Conservation (phyloP, 2,888 invertebrate genomes). For the Xestia rhomboidea region DNA sequence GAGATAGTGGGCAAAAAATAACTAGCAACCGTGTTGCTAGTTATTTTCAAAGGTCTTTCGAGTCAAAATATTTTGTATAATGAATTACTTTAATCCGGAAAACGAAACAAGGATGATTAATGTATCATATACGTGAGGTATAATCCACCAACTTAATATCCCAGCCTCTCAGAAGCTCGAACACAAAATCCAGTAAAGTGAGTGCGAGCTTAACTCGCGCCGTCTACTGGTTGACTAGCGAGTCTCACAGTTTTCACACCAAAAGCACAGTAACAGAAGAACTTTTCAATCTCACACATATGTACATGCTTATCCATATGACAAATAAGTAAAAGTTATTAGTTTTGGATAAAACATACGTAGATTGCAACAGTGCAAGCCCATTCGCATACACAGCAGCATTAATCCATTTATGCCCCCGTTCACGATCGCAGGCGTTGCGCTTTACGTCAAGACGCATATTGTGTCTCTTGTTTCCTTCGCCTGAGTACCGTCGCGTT, state of each 20-base stretch:
- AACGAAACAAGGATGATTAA: background rate
- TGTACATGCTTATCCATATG: background rate
- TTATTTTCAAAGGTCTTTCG: background rate
- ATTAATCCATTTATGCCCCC: too few relatives aligned
- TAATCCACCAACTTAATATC: background rate
- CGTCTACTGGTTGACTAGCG: conserved; percentile 37
- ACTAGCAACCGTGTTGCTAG: background rate
- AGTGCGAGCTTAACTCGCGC: conserved; percentile 46
- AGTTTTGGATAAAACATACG: background rate
- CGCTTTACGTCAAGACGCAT: background rate
- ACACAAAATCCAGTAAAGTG: conserved; percentile 44
- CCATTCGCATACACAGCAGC: background rate
- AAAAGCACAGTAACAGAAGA: conserved; percentile 18
- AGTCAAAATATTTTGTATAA: background rate
- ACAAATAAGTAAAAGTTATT: background rate
- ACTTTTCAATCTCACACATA: background rate
- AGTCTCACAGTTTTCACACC: background rate
- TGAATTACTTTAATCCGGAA: background rate
- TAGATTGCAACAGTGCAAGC: too few relatives aligned
- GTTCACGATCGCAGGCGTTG: background rate
- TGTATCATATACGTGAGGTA: background rate
- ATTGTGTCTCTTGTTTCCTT: background rate
- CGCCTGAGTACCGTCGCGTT: background rate
- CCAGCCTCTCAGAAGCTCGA: conserved; percentile 25
- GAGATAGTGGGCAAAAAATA: background rate